Percentiles rank a stretch among this genome's conserved stretches.
These are phyloP conservation scores for Acanthosepion esculentum DNA, from an alignment of 2,888 invertebrate species.

Conservation along the genomic window DNA sequence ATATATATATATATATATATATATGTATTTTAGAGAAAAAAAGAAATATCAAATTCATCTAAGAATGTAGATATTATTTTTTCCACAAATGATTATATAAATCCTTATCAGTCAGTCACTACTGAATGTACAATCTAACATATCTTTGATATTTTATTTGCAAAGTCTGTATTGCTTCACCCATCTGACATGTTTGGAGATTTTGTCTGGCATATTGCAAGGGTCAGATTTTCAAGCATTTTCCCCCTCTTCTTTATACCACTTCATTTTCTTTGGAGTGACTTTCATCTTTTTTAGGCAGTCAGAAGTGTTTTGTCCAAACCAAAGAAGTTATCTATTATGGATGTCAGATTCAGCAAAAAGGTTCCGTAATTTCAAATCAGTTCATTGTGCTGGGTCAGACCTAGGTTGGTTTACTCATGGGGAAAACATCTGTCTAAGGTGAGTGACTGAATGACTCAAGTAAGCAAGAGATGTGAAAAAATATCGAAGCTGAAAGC, in stretches of 20 bases:
- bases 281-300: neutral
- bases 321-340: neutral
- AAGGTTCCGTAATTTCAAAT: slow-evolving; percentile 17
- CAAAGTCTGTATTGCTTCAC: neutral
- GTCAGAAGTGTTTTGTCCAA: neutral
- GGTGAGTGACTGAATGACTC: slow-evolving; percentile 33
- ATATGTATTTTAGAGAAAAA: too few species aligned
- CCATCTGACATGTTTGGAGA: neutral
- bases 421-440: slow-evolving; percentile 12
- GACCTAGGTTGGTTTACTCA: neutral
- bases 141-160: slow-evolving; percentile 4
- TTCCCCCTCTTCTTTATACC: neutral
- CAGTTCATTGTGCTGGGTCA: neutral
- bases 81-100: neutral
- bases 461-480: neutral
- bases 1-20: too few species aligned
- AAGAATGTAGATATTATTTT: neutral
- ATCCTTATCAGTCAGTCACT: neutral
- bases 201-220: neutral
- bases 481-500: neutral
- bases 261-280: neutral
- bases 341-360: neutral
- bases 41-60: too few species aligned
- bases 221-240: neutral
- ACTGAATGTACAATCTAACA: neutral